A percentile compares a stretch with the other conserved stretches of the same genome.
Evolutionary conservation across 2,888 invertebrate species (phyloP).

Genomic region (Lymantria dispar): DNA sequence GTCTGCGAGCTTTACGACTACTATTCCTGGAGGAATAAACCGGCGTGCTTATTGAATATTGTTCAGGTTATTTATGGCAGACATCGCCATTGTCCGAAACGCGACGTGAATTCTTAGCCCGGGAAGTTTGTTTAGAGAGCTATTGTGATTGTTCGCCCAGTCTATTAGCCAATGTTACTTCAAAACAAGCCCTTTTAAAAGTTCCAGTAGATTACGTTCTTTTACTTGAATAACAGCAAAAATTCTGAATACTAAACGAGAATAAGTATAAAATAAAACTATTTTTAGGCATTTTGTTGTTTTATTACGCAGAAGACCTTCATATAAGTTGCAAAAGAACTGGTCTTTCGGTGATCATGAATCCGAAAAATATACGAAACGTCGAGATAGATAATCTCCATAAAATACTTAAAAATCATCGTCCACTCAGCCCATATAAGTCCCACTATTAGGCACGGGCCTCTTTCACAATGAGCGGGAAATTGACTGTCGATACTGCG

Average conservation of each 20-base stretch:
- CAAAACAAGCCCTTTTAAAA: constrained; percentile 16
- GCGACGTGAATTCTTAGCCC: constrained; percentile 44
- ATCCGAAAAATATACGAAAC: no score
- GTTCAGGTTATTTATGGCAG: constrained; percentile 77
- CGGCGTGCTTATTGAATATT: constrained; percentile 76
- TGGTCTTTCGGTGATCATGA: no score
- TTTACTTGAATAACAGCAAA: background rate
- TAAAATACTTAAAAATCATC: no score
- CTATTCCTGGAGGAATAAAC: constrained; percentile 81
- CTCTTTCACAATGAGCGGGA: no score
- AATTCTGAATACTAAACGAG: background rate
- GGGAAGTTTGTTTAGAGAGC: constrained; percentile 48
- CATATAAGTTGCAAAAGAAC: no score
- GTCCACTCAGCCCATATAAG: no score
- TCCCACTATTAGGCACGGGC: no score
- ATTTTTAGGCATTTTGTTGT: no score
- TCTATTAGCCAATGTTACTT: constrained; percentile 17
- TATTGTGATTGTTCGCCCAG: constrained; percentile 21
- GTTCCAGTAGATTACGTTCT: constrained; percentile 1
- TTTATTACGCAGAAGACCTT: no score
- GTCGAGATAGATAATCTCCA: no score
- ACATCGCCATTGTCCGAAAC: constrained; percentile 69
- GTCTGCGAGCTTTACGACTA: constrained; percentile 77
- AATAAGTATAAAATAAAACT: no score
- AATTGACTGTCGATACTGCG: no score